Evolutionary conservation across 2,888 invertebrate genomes (phyloP).

Genomic region (Hirtodrosophila histrioides): DNA sequence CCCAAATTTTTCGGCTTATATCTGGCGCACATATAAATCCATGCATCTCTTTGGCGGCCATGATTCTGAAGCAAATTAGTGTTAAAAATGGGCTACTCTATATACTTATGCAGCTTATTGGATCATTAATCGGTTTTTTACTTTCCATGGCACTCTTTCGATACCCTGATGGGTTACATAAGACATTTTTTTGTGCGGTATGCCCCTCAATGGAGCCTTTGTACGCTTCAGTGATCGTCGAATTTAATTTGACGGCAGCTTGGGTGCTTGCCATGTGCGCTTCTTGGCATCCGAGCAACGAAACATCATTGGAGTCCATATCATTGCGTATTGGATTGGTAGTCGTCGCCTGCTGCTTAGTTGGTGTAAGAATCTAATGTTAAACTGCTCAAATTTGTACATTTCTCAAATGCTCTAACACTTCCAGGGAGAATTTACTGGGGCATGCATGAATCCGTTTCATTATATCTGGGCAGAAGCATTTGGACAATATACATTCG

Average conservation of each 20-base stretch:
- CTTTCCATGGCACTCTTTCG: neutral
- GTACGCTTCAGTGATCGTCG: neutral
- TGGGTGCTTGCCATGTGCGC: slow-evolving; percentile 52
- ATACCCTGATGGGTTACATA: fast-evolving
- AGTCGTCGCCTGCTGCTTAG: slow-evolving; percentile 14
- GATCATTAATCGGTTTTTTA: slow-evolving; percentile 14
- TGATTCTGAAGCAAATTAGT: slow-evolving; percentile 31
- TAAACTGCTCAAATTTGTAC: neutral
- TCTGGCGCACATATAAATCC: slow-evolving; percentile 58
- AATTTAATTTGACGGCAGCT: slow-evolving; percentile 36
- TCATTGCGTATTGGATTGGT: slow-evolving; percentile 45
- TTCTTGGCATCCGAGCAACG: slow-evolving; percentile 46
- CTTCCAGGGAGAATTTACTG: slow-evolving; percentile 10
- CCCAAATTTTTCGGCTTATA: slow-evolving; percentile 44
- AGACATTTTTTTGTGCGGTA: slow-evolving; percentile 8
- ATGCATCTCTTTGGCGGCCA: slow-evolving; percentile 40
- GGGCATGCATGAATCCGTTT: slow-evolving; percentile 53
- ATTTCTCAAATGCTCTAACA: too few species aligned
- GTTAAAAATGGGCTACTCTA: slow-evolving; percentile 19
- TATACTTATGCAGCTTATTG: slow-evolving; percentile 34
- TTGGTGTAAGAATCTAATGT: slow-evolving; percentile 29
- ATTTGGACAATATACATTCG: too few species aligned
- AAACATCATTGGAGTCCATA: slow-evolving; percentile 24
- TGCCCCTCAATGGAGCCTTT: too few species aligned
- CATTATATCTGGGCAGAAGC: neutral